Evolutionary conservation across 1,140 invertebrate genomes (phyloP), one percentile per base, ranked within the genome.

Genomic region (Dreissena polymorpha): DNA sequence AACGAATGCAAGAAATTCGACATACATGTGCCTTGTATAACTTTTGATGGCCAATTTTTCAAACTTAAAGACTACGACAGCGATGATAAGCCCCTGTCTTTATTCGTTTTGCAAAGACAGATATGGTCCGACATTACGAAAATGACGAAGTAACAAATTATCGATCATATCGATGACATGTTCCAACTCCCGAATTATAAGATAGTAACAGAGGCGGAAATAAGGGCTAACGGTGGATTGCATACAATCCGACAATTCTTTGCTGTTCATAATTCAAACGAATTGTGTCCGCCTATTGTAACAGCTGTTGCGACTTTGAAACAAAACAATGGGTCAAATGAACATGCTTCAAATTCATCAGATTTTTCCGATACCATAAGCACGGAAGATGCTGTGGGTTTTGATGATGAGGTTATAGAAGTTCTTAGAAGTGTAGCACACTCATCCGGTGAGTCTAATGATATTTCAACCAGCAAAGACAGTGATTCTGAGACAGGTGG

Each of bases 21-120:
- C 49, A n/a, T 64, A 7, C 73, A 75, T 64, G 57, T 75, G 3
- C 13, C 73, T 3, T 75, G 73, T 18, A 18, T 39, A 12, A 5
- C 53, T 7, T 75, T 75, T 39, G 73, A 64, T 75, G 73, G 73
- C 5, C 73, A 75, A 21, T 75, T 75, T 64, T 21, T 27, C 13
- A 10, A 1, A 7, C 55, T 75, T 13, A 75, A 63, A 55, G 53
- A 74, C 53, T 12, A 3, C 18, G 72, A 74, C n/a, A n/a, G n/a
- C n/a, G n/a, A n/a, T n/a, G n/a, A n/a, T n/a, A n/a, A n/a, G n/a
- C n/a, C n/a, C n/a, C n/a, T n/a, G n/a, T n/a, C n/a, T n/a, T n/a
- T n/a, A n/a, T n/a, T n/a, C n/a, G n/a, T n/a, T n/a, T n/a, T n/a
- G n/a, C n/a, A n/a, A n/a, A n/a, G n/a, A n/a, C n/a, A n/a, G n/a